These are phyloP conservation scores for Lontra canadensis DNA, from an alignment of 2,113 vertebrate genomes.

Conservation along the genomic window DNA sequence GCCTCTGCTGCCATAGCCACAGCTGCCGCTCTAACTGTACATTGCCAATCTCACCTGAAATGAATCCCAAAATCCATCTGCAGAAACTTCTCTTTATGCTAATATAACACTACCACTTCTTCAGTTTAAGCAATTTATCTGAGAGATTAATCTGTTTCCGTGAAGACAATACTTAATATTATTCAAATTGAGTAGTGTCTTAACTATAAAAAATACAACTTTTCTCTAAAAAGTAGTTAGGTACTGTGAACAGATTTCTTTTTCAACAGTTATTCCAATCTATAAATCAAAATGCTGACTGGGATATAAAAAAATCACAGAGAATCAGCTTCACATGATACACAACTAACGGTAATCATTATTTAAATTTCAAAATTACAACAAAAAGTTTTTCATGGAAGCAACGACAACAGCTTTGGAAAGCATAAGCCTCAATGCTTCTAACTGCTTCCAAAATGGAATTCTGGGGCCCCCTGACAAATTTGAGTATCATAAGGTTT, in stretches of 20 bases:
- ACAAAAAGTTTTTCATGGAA: conserved; percentile 50
- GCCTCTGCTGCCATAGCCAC: not conserved
- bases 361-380: conserved; percentile 47
- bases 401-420: conserved; percentile 51
- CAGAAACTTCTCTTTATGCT: not conserved
- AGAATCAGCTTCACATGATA: conserved; percentile 36
- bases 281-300: conserved; percentile 36
- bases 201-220: conserved; percentile 20
- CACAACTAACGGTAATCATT: conserved; percentile 30
- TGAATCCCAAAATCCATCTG: not conserved
- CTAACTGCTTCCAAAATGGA: conserved; percentile 30
- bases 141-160: conserved; percentile 29
- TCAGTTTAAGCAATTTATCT: conserved; percentile 8
- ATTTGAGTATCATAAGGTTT: conserved; percentile 40
- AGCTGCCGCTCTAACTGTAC: not conserved
- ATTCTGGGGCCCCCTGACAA: not conserved
- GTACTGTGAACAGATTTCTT: conserved; percentile 15
- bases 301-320: conserved; percentile 17
- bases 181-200: conserved; percentile 36
- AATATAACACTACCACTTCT: not conserved
- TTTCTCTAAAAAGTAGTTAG: conserved; percentile 25
- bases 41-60: not conserved
- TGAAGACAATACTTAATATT: conserved; percentile 5
- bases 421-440: not conserved
- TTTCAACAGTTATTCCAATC: not conserved